A percentile compares a stretch with the other conserved stretches of the same genome.
These are phyloP conservation scores for Anguilla japonica DNA, from an alignment of 2,113 vertebrate species.

Conservation along the genomic window DNA sequence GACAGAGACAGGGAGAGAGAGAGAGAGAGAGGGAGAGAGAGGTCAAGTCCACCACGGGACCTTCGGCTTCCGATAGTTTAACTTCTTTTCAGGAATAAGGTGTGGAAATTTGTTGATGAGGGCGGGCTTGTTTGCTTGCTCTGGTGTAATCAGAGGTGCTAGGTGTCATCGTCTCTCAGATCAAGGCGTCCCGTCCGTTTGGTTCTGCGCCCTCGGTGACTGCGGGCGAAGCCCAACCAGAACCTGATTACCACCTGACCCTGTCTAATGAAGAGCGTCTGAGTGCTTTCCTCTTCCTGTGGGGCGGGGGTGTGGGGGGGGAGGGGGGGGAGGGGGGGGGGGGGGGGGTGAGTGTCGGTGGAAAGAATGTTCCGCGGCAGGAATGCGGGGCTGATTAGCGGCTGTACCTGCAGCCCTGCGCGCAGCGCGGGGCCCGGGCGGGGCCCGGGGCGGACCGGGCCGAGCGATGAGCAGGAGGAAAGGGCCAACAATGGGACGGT, in stretches of 20 bases:
- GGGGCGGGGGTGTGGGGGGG: constrained; percentile 10
- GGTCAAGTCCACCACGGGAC: constrained; percentile 50
- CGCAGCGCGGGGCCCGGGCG: constrained; percentile 50
- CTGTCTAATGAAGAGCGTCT: constrained; percentile 46
- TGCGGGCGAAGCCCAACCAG: neutral
- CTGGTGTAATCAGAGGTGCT: neutral
- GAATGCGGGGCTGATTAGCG: constrained; percentile 69
- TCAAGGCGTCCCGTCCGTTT: constrained; percentile 1
- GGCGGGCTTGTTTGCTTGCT: neutral
- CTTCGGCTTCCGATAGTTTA: neutral
- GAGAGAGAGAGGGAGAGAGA: neutral
- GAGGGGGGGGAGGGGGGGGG: neutral
- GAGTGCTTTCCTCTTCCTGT: constrained; percentile 49
- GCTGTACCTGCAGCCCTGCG: constrained; percentile 66
- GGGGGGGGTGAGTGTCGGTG: constrained; percentile 42
- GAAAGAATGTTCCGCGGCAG: constrained; percentile 61
- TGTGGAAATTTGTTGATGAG: neutral
- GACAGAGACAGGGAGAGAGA: constrained; percentile 3
- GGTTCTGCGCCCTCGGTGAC: neutral
- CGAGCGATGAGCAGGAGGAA: constrained; percentile 82
- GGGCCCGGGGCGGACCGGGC: constrained; percentile 23
- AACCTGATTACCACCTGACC: constrained; percentile 20
- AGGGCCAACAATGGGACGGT: constrained; percentile 95
- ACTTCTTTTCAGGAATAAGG: neutral
- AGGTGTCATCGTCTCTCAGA: neutral